These are phyloP conservation scores for Trinectes maculatus DNA, from an alignment of 2,113 vertebrate species.

Conservation along the genomic window DNA sequence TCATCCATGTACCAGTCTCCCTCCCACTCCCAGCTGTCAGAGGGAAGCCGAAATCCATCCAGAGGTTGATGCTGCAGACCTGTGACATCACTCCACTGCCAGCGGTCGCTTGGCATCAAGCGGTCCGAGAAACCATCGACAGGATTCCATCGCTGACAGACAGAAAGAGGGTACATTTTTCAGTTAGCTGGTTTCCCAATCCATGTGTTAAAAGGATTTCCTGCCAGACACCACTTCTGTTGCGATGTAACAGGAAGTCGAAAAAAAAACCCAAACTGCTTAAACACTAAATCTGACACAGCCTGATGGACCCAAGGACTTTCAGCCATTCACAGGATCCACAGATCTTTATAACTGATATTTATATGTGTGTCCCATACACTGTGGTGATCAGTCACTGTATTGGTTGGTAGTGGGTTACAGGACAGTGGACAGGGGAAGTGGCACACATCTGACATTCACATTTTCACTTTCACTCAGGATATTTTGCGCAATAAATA, in stretches of 20 bases:
- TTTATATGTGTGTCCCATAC: too few species aligned
- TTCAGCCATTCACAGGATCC: too few species aligned
- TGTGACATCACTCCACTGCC: slow-evolving; percentile 96
- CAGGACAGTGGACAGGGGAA: slow-evolving; percentile 51
- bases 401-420: too few species aligned
- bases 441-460: too few species aligned
- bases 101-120: slow-evolving; percentile 95
- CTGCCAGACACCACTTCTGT: too few species aligned
- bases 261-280: too few species aligned
- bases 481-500: not conserved
- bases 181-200: too few species aligned
- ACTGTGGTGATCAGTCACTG: too few species aligned
- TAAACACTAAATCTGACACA: too few species aligned
- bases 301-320: too few species aligned
- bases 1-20: slow-evolving; percentile 96
- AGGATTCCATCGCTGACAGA: slow-evolving; percentile 93
- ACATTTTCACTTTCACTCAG: not conserved
- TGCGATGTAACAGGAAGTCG: not conserved
- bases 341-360: too few species aligned
- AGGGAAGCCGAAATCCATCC: slow-evolving; percentile 87
- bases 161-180: not conserved
- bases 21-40: slow-evolving; percentile 96
- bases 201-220: too few species aligned
- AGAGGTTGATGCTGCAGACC: slow-evolving; percentile 90
- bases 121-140: slow-evolving; percentile 94